phyloP scores from a whole-genome alignment of 2,888 invertebrate genomes.

The Drosophila fungiperda region DNA sequence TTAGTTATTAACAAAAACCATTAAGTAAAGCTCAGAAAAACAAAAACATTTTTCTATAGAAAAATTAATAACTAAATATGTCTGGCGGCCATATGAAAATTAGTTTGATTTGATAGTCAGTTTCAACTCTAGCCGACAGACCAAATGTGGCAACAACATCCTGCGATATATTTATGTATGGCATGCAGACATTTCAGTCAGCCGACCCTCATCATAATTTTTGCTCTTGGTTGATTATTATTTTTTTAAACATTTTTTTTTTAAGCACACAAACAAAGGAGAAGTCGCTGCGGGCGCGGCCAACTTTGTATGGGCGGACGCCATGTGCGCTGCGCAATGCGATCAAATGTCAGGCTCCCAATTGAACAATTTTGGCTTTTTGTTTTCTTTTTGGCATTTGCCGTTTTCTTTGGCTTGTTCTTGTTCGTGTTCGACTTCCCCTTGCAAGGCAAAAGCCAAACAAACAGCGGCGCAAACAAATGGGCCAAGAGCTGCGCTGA shows the following conservation, averaged over 20 bases:
- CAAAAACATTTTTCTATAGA: not conserved
- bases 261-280: constrained; percentile 20
- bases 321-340: constrained; percentile 43
- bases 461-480: constrained; percentile 55
- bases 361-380: constrained; percentile 32
- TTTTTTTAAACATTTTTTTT: constrained; percentile 43
- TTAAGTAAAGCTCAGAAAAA: not conserved
- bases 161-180: constrained; percentile 8
- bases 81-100: not conserved
- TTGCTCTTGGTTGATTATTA: constrained; percentile 48
- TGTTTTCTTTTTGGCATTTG: constrained; percentile 9
- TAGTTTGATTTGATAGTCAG: not conserved
- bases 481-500: constrained; percentile 44
- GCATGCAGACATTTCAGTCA: constrained; percentile 19
- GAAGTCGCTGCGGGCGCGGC: constrained; percentile 15
- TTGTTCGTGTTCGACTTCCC: constrained; percentile 14
- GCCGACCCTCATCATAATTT: constrained; percentile 66
- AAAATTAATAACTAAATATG: not conserved
- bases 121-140: not conserved
- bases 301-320: constrained; percentile 66
- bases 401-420: constrained; percentile 7
- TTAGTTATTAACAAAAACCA: not conserved
- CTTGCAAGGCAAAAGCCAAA: constrained; percentile 47
- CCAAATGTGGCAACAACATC: constrained; percentile 12
- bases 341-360: constrained; percentile 72